phyloP scores from a whole-genome alignment of 1,140 invertebrate genomes.

The Hylyphantes graminicola region DNA sequence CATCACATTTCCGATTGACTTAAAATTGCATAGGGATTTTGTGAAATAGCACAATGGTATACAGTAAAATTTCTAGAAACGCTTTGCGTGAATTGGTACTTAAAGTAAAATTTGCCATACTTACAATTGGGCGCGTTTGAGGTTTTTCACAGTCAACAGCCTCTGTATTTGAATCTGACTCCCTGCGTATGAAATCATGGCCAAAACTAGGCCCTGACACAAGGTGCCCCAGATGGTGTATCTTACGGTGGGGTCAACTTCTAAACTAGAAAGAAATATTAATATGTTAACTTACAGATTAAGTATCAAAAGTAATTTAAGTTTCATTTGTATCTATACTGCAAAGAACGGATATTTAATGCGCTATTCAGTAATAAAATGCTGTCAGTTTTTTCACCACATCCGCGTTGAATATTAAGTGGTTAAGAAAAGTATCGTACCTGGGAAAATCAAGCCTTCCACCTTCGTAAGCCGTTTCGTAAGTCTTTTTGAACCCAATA shows the following conservation, averaged over 20 bases:
- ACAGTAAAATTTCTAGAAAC: no score
- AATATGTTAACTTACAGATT: no score
- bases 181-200: constrained; percentile 13
- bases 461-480: constrained; percentile 75
- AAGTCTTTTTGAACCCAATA: constrained; percentile 75
- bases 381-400: neutral
- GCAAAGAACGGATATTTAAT: no score
- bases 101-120: neutral
- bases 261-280: constrained; percentile 16
- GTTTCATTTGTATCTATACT: neutral
- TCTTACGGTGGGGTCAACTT: neutral
- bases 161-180: constrained; percentile 49
- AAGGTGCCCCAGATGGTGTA: constrained; percentile 23
- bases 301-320: no score
- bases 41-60: no score
- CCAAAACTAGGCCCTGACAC: constrained; percentile 30
- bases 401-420: neutral
- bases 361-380: neutral
- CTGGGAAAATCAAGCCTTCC: constrained; percentile 77
- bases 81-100: no score
- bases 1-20: no score
- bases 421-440: constrained; percentile 67
- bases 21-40: no score
- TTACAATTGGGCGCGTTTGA: constrained; percentile 11
- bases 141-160: constrained; percentile 41